Conservation (phyloP, 2,113 vertebrate genomes). For the Henicopernis longicauda region DNA sequence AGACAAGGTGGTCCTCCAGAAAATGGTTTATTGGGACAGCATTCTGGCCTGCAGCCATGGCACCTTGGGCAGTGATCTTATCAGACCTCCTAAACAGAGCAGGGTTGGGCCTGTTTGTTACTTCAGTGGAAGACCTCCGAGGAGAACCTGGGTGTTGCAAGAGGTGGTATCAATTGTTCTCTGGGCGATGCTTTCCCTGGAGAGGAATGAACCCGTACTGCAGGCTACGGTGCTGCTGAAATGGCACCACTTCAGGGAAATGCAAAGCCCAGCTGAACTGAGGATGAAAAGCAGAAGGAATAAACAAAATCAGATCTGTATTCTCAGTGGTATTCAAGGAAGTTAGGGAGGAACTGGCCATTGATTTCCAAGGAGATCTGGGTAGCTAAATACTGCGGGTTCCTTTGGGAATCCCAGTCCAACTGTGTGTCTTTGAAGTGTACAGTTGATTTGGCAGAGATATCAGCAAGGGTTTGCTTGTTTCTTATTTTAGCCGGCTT, state of each 20-base stretch:
- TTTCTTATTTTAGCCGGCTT: background rate
- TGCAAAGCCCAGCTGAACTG: background rate
- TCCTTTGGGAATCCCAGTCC: background rate
- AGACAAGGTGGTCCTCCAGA: slow-evolving; percentile 54
- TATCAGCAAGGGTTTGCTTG: background rate
- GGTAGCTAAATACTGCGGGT: background rate
- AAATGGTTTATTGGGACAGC: slow-evolving; percentile 60
- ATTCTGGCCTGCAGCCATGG: slow-evolving; percentile 54
- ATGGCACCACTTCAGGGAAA: background rate
- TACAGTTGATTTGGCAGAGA: background rate
- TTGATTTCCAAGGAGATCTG: background rate
- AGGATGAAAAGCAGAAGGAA: background rate
- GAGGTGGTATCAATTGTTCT: background rate
- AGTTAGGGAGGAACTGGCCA: background rate
- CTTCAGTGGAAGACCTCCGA: slow-evolving; percentile 46
- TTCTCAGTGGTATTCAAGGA: background rate
- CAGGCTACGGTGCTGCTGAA: background rate
- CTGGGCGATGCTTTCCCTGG: background rate
- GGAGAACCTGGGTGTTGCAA: slow-evolving; percentile 49
- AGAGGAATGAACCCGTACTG: background rate
- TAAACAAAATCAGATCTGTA: background rate
- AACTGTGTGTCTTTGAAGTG: background rate
- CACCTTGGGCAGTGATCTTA: slow-evolving; percentile 56
- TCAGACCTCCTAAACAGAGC: slow-evolving; percentile 58
- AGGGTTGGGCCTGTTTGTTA: slow-evolving; percentile 61